Conservation (phyloP, 2,113 vertebrate genomes). For the Macrotus californicus region DNA sequence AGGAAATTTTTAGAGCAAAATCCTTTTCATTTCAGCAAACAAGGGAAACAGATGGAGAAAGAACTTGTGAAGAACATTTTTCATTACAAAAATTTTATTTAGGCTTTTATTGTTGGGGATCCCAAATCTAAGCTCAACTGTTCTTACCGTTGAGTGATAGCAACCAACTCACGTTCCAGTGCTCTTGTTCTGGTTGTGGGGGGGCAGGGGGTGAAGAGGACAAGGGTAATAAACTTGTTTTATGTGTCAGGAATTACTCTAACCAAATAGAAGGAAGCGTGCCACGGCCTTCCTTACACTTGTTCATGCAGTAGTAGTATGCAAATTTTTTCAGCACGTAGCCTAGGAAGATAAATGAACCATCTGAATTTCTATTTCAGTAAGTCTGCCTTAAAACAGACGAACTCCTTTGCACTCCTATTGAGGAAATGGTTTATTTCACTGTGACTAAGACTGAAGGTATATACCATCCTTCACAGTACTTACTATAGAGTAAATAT, state of each 20-base stretch:
- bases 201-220: background rate
- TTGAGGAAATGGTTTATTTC: background rate
- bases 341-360: background rate
- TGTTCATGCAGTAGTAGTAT: background rate
- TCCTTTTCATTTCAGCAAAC: constrained; percentile 19
- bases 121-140: background rate
- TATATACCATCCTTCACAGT: background rate
- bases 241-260: background rate
- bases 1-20: constrained; percentile 11
- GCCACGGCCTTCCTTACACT: background rate
- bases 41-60: background rate
- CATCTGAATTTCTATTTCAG: background rate
- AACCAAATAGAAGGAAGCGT: background rate
- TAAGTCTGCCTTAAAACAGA: background rate
- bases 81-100: constrained; percentile 37
- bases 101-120: constrained; percentile 10
- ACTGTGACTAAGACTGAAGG: background rate
- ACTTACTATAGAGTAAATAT: background rate
- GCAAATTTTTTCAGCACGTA: background rate
- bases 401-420: background rate
- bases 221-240: background rate
- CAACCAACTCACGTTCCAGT: background rate
- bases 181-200: background rate
- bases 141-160: background rate
- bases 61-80: constrained; percentile 16